Base-by-base conservation (phyloP, 2,888 invertebrate genomes). In the Pycnomerus fuliginosus region DNA sequence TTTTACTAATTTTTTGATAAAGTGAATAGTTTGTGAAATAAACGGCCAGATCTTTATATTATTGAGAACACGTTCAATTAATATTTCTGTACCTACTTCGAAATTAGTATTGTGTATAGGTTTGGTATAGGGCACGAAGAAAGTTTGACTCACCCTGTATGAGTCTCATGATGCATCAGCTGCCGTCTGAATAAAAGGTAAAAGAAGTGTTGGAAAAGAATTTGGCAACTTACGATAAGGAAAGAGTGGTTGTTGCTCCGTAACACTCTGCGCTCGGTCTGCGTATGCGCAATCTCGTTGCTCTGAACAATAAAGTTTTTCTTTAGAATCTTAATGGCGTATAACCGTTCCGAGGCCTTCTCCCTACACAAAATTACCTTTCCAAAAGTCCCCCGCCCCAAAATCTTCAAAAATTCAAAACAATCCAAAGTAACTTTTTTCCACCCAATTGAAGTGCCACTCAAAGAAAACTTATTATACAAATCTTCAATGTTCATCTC, bases 251-350 rank as follows among this genome's bases (percentile, higher is more conserved):
- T 93, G 50, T 97, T 96, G 55, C 88, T 90, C 75, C 95, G 89
- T 58, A 99, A 82, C 61, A 99, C 99, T 69, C 96, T 80, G 76
- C 95, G 99, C 79, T 99, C 99, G 8, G 99, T 98, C 66, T 95
- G 80, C 44, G 99, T 99, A 76, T 99, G 99, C 53, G 93, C 93
- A 43, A 99, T 95, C 79, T 99, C 98, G 76, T 99, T 97, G 79
- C 97, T 97, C 72, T 91, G 89, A 57, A 98, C 95, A 66, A 99
- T 97, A 49, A 97, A 91, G 77, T 94, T 87, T 75, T 99, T 99
- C 74, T 97, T 93, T 64, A 99, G 80, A 65, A 99, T 96, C 80
- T 98, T 98, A 73, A 98, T 97, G 62, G 98, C 98, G 74, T 91
- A 98, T 55, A 99, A 78, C 68, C 90, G 87, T 60, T 86, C 87